These are phyloP conservation scores for Actinia equina DNA, from an alignment of 64 coral and sea anemone species.

Conservation along the genomic window DNA sequence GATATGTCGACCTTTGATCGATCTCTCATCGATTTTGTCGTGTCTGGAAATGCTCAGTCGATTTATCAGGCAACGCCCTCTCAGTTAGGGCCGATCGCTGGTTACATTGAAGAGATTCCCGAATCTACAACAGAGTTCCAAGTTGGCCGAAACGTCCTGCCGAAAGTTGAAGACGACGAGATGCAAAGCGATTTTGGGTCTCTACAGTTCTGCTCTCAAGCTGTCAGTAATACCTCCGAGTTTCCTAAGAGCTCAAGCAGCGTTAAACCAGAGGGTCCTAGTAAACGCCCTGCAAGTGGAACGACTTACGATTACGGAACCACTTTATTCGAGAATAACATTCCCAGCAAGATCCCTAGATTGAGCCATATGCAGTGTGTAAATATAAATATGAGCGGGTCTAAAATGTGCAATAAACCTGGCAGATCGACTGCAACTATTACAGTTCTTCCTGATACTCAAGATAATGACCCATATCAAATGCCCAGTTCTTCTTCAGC, in stretches of 20 bases:
- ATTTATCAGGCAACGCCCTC: background rate
- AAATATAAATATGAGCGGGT: background rate
- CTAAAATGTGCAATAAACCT: background rate
- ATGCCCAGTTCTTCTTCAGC: background rate
- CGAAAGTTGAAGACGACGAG: slow-evolving; percentile 41
- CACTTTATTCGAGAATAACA: background rate
- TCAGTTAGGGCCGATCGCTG: background rate
- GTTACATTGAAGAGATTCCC: background rate
- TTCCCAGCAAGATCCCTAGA: background rate
- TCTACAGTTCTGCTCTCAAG: background rate
- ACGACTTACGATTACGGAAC: background rate
- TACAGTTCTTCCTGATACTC: background rate
- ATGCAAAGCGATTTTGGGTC: background rate
- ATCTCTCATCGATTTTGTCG: slow-evolving; percentile 45
- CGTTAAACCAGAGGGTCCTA: background rate
- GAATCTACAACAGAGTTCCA: background rate
- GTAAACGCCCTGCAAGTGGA: slow-evolving; percentile 5
- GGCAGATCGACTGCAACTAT: background rate
- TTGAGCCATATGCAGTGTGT: slow-evolving; percentile 14
- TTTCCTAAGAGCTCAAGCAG: background rate
- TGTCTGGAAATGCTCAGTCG: background rate
- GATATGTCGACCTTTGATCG: slow-evolving; percentile 44
- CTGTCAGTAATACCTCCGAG: background rate
- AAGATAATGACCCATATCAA: background rate
- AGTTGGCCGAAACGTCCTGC: background rate